A percentile compares a stretch with the other conserved stretches of the same genome.
phyloP scores from a whole-genome alignment of 1,140 invertebrate genomes.

The Holotrichia oblita region DNA sequence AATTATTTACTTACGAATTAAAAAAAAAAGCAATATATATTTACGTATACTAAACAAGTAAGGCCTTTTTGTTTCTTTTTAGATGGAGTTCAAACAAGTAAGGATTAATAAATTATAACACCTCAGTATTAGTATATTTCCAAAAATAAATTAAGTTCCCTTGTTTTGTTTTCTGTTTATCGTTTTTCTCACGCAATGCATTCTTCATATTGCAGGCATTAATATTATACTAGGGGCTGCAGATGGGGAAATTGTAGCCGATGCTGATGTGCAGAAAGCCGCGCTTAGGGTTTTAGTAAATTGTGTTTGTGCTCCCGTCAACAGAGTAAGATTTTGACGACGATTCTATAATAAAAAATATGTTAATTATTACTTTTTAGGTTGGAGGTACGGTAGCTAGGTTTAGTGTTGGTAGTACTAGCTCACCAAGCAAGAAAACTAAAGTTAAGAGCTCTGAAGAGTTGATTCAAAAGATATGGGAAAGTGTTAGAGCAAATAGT shows the following conservation, averaged over 20 bases:
- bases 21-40: neutral
- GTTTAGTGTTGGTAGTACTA: conserved; percentile 65
- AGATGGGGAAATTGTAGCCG: conserved; percentile 88
- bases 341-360: neutral
- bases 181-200: neutral
- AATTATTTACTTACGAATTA: neutral
- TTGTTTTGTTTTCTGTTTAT: neutral
- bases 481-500: conserved; percentile 90
- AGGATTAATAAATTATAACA: conserved; percentile 29
- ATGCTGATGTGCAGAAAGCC: conserved; percentile 91
- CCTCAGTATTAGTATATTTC: conserved; percentile 34
- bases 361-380: conserved; percentile 58
- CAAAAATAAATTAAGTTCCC: neutral
- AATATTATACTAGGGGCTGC: conserved; percentile 85
- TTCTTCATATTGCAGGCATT: conserved; percentile 59
- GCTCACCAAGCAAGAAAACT: conserved; percentile 77
- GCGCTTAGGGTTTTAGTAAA: conserved; percentile 90
- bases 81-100: conserved; percentile 36
- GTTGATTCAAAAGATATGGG: conserved; percentile 91
- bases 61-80: conserved; percentile 34
- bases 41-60: conserved; percentile 30
- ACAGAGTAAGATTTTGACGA: conserved; percentile 69
- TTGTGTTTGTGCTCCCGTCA: conserved; percentile 91
- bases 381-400: conserved; percentile 72
- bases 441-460: conserved; percentile 82